Percentiles rank a stretch among this genome's conserved stretches.
Evolutionary conservation across 2,797 vertebrate genomes (phyloP).

Genomic region (Discoglossus pictus): DNA sequence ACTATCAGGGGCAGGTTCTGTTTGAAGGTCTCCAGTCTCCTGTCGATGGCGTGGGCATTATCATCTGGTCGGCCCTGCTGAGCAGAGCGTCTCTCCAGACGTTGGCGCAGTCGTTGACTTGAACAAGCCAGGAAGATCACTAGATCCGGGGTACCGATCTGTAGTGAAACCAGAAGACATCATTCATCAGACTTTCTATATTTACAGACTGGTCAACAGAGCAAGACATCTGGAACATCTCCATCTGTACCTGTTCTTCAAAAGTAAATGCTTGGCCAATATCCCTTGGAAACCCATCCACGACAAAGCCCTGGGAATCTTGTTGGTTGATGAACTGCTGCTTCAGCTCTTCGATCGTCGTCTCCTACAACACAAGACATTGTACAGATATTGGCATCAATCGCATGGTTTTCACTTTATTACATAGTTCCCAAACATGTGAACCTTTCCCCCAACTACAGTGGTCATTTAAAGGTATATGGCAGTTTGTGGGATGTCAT

Average conservation of each 20-base stretch:
- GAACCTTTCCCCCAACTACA: too few species aligned
- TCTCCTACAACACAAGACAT: constrained; percentile 56
- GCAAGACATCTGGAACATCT: neutral
- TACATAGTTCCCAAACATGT: too few species aligned
- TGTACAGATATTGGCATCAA: neutral
- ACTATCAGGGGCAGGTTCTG: constrained; percentile 64
- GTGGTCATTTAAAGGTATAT: too few species aligned
- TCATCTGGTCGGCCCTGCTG: constrained; percentile 67
- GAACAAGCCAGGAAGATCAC: constrained; percentile 66
- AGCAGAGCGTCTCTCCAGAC: constrained; percentile 62
- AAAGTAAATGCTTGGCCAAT: constrained; percentile 70
- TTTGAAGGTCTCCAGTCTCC: constrained; percentile 66
- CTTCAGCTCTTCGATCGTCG: constrained; percentile 66
- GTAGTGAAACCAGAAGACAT: neutral
- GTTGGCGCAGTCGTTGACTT: constrained; percentile 63
- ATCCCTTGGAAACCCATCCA: constrained; percentile 70
- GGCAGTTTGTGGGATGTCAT: too few species aligned
- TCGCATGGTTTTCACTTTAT: too few species aligned
- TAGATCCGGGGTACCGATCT: constrained; percentile 66
- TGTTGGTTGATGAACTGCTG: constrained; percentile 71
- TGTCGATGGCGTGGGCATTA: constrained; percentile 64
- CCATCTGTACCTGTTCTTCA: constrained; percentile 65
- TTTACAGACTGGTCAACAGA: too few species aligned
- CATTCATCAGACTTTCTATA: too few species aligned
- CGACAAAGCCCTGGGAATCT: constrained; percentile 65